Evolutionary conservation across 2,113 vertebrate species (phyloP), one percentile per base, ranked within the genome.

Genomic region (Rhombomys opimus): DNA sequence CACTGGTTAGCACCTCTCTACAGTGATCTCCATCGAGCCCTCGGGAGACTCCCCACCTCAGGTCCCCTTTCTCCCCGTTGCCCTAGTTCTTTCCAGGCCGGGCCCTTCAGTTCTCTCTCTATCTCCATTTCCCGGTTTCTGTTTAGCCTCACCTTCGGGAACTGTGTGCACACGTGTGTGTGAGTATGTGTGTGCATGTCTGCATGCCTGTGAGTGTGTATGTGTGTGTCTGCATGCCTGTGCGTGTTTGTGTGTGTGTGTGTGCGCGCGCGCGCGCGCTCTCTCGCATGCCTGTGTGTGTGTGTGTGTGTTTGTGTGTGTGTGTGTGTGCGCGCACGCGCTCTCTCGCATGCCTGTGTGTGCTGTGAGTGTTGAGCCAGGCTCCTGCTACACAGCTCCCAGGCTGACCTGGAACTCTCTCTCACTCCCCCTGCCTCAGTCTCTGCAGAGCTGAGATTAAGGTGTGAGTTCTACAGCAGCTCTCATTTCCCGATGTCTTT

Each of bases 61-160:
- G 82, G 82, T 95, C 95, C 76, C 57, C 75, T 94, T 90, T 35
- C 87, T 92, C 92, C 63, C 92, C 25, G n/a, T 52, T 95, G 96
- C 76, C 92, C 87, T 87, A 25, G 93, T 96, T 95, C 90, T 80
- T 70, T 63, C 88, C 70, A 76, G 46, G 73, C 77, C 76, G 27
- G 68, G 84, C 67, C 81, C 52, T 93, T 41, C 25, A 50, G 15
- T 57, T 57, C 59, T 92, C 70, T 67, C 50, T 94, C 86, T 22
- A 35, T 68, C 88, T 92, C 65, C 91, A 57, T 85, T 90, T 85
- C 68, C 93, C 72, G 72, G 65, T 80, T 95, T 91, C 90, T 84
- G n/a, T 82, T 70, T 70, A 91, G 63, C 72, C 75, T 70, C 77
- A 23, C 70, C 70, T 85, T 59, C 93, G 82, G 20, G 38, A 23